Base-by-base conservation (phyloP, 2,797 vertebrate species). In the Merluccius polli region DNA sequence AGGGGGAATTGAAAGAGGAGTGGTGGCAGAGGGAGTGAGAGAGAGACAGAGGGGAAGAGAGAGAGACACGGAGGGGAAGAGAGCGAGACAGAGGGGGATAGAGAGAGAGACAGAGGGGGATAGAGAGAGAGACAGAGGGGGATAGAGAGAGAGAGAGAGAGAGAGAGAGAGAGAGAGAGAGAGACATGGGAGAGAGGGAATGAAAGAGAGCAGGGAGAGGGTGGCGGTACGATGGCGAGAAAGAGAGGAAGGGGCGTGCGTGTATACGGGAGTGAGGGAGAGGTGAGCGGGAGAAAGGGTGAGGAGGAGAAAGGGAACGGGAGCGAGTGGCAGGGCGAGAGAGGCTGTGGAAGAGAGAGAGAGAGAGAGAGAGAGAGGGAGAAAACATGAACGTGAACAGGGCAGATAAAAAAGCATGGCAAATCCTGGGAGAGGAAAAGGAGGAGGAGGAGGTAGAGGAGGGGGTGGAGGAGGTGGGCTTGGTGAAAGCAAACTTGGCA, bases 1-100 rank as follows among this genome's bases (percentile, higher is more conserved):
- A 95, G 95, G 95, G 95, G 95, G 95, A 95, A 98, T 96, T 96
- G 95, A 97, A 97, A 97, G 96, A 94, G 95, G 95, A 95, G 95
- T 92, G 94, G 94, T 93, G 91, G 91, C 90, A 94, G 92, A 81
- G 88, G 90, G 91, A 86, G 85, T 84, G 81, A 70, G 74, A 70
- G 65, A 52, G 79, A 83, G 59, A 81, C 79, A 73, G 90, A 90
- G 91, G 92, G 93, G 91, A 92, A 75, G 77, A 29, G 75, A 70
- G 73, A 38, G 79, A 81, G 79, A 81, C 83, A 87, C 11, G 21
- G 18, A 63, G 18, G 5, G 21, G 12, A 18, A 24, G 59, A n/a
- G 59, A 63, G 59, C 89, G 90, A 93, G 95, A 94, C 94, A 94
- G 95, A 93, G 93, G 92, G 59, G 12, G 63, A 29, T 24, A 67